A percentile compares a stretch with the other conserved stretches of the same genome.
Evolutionary conservation across 2,888 invertebrate species (phyloP).

Genomic region (Ecliptopera silaceata): DNA sequence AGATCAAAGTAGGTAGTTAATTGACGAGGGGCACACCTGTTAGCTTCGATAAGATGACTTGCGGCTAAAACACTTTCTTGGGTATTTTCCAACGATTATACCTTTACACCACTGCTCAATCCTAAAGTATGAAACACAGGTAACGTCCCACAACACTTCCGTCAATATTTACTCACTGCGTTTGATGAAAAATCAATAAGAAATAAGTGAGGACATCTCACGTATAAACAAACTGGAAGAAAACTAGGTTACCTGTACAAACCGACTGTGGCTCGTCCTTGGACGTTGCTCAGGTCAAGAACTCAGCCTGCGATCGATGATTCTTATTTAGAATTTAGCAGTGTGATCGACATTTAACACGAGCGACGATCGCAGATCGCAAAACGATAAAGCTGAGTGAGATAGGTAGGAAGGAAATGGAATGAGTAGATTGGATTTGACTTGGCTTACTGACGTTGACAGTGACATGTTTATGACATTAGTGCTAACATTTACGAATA

Average conservation of each 20-base stretch:
- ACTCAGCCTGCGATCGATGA: slow-evolving; percentile 43
- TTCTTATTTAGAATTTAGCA: slow-evolving; percentile 44
- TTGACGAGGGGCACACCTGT: slow-evolving; percentile 31
- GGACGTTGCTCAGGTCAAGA: slow-evolving; percentile 49
- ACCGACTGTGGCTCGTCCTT: slow-evolving; percentile 41
- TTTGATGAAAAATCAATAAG: slow-evolving; percentile 72
- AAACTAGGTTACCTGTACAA: slow-evolving; percentile 24
- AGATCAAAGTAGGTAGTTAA: not conserved
- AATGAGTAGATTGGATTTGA: not conserved
- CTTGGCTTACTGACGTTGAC: no score
- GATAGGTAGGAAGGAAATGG: not conserved
- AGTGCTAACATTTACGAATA: no score
- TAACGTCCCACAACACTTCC: slow-evolving; percentile 16
- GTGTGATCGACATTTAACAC: slow-evolving; percentile 2
- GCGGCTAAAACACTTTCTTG: slow-evolving; percentile 8
- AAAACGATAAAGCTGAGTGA: not conserved
- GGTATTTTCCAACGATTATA: slow-evolving; percentile 1
- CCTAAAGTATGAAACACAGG: slow-evolving; percentile 9
- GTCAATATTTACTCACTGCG: slow-evolving; percentile 54
- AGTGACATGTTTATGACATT: no score
- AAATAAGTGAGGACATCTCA: slow-evolving; percentile 28
- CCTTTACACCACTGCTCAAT: slow-evolving; percentile 14
- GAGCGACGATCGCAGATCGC: not conserved
- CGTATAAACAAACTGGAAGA: slow-evolving; percentile 30
- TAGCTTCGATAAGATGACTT: slow-evolving; percentile 10